Evolutionary conservation across 2,888 invertebrate species (phyloP), one percentile per base, ranked within the genome.

Genomic region (Plagodis pulveraria): DNA sequence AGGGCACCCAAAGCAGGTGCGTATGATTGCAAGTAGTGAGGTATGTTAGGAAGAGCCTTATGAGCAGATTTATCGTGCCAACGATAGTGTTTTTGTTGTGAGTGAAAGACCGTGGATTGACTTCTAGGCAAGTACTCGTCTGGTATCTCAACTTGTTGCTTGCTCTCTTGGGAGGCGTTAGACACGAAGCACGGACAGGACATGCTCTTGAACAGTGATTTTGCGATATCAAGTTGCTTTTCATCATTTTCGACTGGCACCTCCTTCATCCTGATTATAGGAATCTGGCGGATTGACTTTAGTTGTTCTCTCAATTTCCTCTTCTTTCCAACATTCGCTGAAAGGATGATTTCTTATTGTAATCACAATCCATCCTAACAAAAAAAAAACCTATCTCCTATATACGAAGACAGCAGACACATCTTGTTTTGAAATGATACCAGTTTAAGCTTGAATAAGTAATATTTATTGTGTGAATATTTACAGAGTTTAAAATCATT

Each of bases 281-380:
- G 75, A 46, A 72, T 60, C 58, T 71, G 73, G 32, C 69, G 74
- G 56, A 69, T 63, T 61, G 57, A 69, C 63, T 66, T 71, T 58
- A 69, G 70, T 67, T 70, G 72, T 64, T 78, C 76, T 74, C 71
- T 71, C 68, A 76, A 68, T 65, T 66, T 72, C 73, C 73, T 81
- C 81, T 72, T 78, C 80, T 63, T 71, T 69, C 70, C 56, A 63
- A 68, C 65, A 71, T 74, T 81, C 58, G 82, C 88, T 88, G 87
- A 87, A 89, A 89, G 79, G 80, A 86, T 78, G 77, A 83, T 74
- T 75, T 62, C 60, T 64, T 75, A 59, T 73, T 82, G 71, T 83
- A 77, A 76, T 78, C 69, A 70, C 68, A 71, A 71, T 74, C 73
- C 74, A 73, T 58, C 64, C 58, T 56, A 63, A 42, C 45, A 55